These are phyloP conservation scores for Xenotilapia leptura DNA, from an alignment of 2,113 vertebrate species.

Conservation along the genomic window DNA sequence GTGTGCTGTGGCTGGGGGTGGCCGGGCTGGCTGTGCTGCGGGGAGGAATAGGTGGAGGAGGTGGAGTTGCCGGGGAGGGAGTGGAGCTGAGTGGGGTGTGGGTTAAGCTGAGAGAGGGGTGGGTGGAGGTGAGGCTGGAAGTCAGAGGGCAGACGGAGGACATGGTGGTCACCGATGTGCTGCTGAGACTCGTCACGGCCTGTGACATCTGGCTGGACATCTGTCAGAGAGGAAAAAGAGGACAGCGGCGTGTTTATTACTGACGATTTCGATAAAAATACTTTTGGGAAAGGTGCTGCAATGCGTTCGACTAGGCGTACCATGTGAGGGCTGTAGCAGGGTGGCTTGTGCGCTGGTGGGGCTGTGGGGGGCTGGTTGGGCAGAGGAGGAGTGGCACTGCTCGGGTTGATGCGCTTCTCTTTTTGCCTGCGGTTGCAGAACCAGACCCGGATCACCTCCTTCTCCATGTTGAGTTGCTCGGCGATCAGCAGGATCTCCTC, in stretches of 20 bases:
- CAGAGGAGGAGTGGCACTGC: constrained; percentile 82
- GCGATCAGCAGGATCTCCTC: constrained; percentile 91
- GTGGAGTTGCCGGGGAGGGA: constrained; percentile 79
- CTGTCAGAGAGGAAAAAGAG: constrained; percentile 9
- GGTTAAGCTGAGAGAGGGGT: constrained; percentile 73
- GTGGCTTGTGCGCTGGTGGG: constrained; percentile 71
- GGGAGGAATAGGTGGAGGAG: constrained; percentile 82
- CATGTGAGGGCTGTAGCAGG: constrained; percentile 82
- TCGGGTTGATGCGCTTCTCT: constrained; percentile 90
- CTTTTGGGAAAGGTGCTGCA: not conserved
- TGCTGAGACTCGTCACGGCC: constrained; percentile 84
- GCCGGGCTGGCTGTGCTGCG: constrained; percentile 84
- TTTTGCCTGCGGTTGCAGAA: constrained; percentile 93
- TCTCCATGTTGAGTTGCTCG: constrained; percentile 92
- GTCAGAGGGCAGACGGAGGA: constrained; percentile 79
- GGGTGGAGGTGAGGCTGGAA: constrained; percentile 78
- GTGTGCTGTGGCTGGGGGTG: constrained; percentile 80
- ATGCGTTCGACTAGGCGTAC: constrained; percentile 4
- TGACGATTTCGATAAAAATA: not conserved
- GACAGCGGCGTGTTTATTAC: not conserved
- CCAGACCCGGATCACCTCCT: constrained; percentile 92
- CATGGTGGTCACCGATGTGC: constrained; percentile 88
- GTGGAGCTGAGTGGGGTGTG: constrained; percentile 76
- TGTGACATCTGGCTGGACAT: constrained; percentile 78
- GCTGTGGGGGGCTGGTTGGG: constrained; percentile 73